Percentiles rank a stretch among this genome's conserved stretches.
Conservation (phyloP, 2,888 invertebrate genomes). For the Plagodis dolabraria region DNA sequence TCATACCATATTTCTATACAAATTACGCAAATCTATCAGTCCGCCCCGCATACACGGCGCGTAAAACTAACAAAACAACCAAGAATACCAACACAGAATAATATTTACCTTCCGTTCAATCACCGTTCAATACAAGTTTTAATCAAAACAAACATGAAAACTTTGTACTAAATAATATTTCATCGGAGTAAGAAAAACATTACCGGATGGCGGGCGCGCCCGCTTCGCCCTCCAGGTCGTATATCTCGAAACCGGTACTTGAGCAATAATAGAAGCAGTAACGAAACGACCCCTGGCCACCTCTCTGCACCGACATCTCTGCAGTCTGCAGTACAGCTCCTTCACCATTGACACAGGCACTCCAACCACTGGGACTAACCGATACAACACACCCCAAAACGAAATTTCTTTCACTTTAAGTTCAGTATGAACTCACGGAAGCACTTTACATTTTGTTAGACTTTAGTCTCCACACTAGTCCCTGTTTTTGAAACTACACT, state of each 20-base stretch:
- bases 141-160: constrained; percentile 1
- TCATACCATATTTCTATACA: no score
- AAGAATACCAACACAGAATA: not conserved
- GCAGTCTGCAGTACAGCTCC: constrained; percentile 24
- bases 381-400: no score
- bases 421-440: no score
- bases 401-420: no score
- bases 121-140: not conserved
- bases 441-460: no score
- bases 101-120: constrained; percentile 1
- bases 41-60: no score
- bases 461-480: no score
- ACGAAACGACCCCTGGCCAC: constrained; percentile 66
- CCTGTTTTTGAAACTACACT: no score
- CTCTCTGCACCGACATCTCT: constrained; percentile 66
- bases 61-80: constrained; percentile 1
- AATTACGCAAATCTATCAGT: no score
- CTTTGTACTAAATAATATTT: not conserved
- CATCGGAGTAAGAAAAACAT: constrained; percentile 2
- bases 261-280: constrained; percentile 74
- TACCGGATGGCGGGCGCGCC: constrained; percentile 49
- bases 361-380: not conserved
- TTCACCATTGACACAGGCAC: constrained; percentile 61
- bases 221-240: constrained; percentile 69
- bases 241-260: constrained; percentile 72